phyloP scores from a whole-genome alignment of 2,888 invertebrate genomes.

The Lepidochrysops patricia region DNA sequence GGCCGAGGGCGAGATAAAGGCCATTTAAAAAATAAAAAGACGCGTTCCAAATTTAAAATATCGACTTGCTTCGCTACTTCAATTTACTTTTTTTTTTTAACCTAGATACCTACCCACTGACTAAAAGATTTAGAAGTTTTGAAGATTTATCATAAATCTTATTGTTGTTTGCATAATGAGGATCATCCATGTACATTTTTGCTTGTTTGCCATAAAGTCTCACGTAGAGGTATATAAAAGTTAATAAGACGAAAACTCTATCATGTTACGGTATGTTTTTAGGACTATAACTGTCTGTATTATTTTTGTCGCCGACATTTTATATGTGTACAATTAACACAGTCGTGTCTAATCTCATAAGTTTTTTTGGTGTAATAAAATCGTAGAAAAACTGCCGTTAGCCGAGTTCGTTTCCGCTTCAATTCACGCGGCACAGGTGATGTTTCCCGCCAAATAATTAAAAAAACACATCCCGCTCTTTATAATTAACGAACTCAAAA shows the following conservation, averaged over 20 bases:
- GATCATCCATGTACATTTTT: no score
- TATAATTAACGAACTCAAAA: constrained; percentile 4
- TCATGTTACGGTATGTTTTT: neutral
- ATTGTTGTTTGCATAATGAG: no score
- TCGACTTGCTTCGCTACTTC: constrained; percentile 29
- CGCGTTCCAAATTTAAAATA: constrained; percentile 62
- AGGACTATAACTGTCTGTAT: neutral
- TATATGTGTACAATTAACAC: constrained; percentile 12
- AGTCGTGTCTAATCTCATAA: constrained; percentile 58
- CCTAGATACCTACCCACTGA: neutral
- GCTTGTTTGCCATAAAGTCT: no score
- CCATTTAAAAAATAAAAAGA: constrained; percentile 44
- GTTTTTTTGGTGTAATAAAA: constrained; percentile 54
- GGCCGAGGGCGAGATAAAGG: constrained; percentile 62
- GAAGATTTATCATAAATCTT: no score
- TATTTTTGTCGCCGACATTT: constrained; percentile 3
- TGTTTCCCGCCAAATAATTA: constrained; percentile 62
- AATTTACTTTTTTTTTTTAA: neutral
- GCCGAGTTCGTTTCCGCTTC: constrained; percentile 66
- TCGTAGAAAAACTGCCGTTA: constrained; percentile 60
- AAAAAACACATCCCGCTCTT: constrained; percentile 36
- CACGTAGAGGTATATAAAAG: neutral
- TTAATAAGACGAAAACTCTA: neutral
- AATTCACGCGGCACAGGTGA: constrained; percentile 66
- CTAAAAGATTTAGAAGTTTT: no score